These are phyloP conservation scores for Spea bombifrons DNA, from an alignment of 2,113 vertebrate genomes.

Conservation along the genomic window DNA sequence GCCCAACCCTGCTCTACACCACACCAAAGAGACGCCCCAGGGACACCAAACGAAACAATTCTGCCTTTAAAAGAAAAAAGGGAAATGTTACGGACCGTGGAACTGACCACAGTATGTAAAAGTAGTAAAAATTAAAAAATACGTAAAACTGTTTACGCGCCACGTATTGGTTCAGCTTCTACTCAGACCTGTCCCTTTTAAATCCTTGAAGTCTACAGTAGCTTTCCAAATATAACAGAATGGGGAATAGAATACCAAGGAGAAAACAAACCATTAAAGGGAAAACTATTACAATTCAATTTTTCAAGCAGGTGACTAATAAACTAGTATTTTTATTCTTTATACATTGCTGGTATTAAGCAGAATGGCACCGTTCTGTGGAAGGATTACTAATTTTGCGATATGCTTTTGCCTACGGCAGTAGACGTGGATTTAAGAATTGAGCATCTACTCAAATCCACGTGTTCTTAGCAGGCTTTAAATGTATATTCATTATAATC, in stretches of 20 bases:
- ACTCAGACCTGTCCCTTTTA: constrained; percentile 16
- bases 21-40: neutral
- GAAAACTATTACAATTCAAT: constrained; percentile 37
- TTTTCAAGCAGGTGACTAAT: constrained; percentile 21
- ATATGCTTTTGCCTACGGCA: neutral
- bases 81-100: neutral
- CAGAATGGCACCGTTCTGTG: neutral
- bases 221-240: neutral
- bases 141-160: neutral
- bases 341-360: constrained; percentile 1
- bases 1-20: neutral
- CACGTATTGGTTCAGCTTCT: neutral
- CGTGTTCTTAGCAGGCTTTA: neutral
- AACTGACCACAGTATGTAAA: neutral
- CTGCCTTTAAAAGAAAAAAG: too few species aligned
- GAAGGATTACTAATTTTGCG: too few species aligned
- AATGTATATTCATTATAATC: neutral
- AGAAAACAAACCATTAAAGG: neutral
- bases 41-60: neutral
- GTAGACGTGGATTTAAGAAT: neutral
- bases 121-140: neutral
- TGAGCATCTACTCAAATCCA: neutral
- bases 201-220: constrained; percentile 1
- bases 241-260: constrained; percentile 21
- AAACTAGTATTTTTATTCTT: constrained; percentile 9